Base-by-base conservation (phyloP, 1,140 invertebrate genomes). In the Halesus radiatus region DNA sequence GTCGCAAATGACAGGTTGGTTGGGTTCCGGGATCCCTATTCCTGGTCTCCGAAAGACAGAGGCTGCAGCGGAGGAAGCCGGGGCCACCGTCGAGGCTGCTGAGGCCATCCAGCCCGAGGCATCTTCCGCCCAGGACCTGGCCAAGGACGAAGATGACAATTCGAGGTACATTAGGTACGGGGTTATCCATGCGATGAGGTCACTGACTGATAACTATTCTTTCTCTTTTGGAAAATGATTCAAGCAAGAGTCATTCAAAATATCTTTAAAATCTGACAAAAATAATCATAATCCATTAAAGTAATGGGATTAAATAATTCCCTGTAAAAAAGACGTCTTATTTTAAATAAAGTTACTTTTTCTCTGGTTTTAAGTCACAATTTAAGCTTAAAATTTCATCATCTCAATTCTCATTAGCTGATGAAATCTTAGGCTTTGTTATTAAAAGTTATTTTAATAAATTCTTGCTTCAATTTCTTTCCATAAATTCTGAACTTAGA, bases 111-210 rank as follows among this genome's bases (percentile, higher is more conserved):
- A 88, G 22, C 84, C 86, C 1, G 90, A 91, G 72, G 87, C 89
- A 29, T 90, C 92, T 84, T 86, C 90, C 22, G 79, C 88, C 84
- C 85, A 89, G 77, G 89, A 90, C 80, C 81, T 87, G 79, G 88
- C 89, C 82, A 94, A 94, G 88, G 94, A 95, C 83, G 94, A 95
- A 88, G 95, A 96, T 87, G 95, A 95, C 88, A 95, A 94, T 90
- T 94, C 93, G 87, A 94, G 93, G 93, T 94, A 92, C 90, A 90
- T 90, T 92, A 92, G 91, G 91, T 92, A 92, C 88, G 91, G 89
- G 91, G 90, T 79, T 76, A 81, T 81, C 82, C 82, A 79, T 81
- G 79, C 76, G 81, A 83, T 83, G 82, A 83, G 81, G 82, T 81
- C 23, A 79, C 81, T 80, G 81, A 79, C n/a, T 56, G 10, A 56